A percentile compares a stretch with the other conserved stretches of the same genome.
phyloP scores from a whole-genome alignment of 23 tunicate species.

The Halocynthia roretzi region DNA sequence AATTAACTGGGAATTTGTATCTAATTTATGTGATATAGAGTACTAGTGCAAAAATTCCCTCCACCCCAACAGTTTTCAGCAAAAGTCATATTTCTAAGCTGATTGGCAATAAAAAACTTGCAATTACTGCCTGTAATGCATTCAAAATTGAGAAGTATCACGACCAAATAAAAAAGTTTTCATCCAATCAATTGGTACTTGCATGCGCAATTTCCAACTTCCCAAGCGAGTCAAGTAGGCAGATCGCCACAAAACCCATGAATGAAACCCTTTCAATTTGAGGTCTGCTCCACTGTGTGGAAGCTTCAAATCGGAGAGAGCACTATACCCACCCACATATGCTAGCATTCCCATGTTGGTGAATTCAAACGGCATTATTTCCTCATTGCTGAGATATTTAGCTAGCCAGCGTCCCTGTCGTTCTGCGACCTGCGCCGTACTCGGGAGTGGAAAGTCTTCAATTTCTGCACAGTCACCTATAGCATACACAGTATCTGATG shows the following conservation, averaged over 20 bases:
- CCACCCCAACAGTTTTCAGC: too few species aligned
- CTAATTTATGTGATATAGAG: too few species aligned
- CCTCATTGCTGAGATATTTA: conserved; percentile 45
- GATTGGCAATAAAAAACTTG: too few species aligned
- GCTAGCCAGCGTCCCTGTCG: conserved; percentile 81
- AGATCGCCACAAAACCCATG: conserved; percentile 89
- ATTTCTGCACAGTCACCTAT: conserved; percentile 84
- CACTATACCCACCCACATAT: conserved; percentile 81
- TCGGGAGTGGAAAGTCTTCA: conserved; percentile 51
- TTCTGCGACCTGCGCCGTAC: conserved; percentile 92
- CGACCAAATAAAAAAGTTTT: conserved; percentile 91
- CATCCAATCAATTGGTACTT: conserved; percentile 87
- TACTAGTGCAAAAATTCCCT: too few species aligned
- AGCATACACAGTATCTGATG: conserved; percentile 48
- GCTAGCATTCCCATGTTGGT: conserved; percentile 87
- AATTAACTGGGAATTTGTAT: too few species aligned
- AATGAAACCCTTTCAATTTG: conserved; percentile 72
- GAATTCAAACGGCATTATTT: conserved; percentile 46
- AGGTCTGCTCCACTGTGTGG: conserved; percentile 32
- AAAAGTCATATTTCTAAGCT: too few species aligned
- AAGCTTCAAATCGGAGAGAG: conserved; percentile 53
- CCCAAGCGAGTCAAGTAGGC: conserved; percentile 83
- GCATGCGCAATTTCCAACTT: conserved; percentile 72
- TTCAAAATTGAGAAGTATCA: conserved; percentile 74
- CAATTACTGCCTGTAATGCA: too few species aligned